Conservation (phyloP, 2,797 vertebrate genomes). For the Neosilurus hyrtlii region DNA sequence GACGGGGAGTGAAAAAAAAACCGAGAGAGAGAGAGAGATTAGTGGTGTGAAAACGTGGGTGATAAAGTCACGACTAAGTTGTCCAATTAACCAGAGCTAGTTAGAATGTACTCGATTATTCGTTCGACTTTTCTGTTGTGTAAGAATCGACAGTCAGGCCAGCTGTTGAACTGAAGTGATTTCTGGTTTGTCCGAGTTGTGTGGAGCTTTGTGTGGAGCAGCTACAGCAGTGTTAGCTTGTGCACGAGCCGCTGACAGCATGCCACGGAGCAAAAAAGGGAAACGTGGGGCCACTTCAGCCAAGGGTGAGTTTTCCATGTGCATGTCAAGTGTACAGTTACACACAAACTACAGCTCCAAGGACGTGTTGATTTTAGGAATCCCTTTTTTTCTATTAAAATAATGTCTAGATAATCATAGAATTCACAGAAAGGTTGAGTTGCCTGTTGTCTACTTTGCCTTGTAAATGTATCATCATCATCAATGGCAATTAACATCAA, state of each 20-base stretch:
- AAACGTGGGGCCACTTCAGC: constrained; percentile 70
- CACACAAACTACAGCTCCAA: too few species aligned
- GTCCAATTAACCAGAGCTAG: neutral
- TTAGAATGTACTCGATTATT: neutral
- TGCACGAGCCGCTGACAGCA: constrained; percentile 53
- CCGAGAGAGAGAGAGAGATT: neutral
- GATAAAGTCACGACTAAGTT: constrained; percentile 36
- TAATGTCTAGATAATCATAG: neutral
- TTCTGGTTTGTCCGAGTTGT: neutral
- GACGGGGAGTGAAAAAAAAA: neutral
- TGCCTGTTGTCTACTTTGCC: neutral
- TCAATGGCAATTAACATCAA: neutral
- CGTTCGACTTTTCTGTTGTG: neutral
- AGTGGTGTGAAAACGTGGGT: constrained; percentile 53
- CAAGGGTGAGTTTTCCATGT: constrained; percentile 70
- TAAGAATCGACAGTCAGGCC: neutral
- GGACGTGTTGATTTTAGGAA: neutral
- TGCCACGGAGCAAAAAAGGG: constrained; percentile 78
- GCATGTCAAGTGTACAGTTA: neutral
- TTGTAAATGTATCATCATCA: neutral
- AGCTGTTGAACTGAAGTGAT: neutral
- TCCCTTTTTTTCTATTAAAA: neutral
- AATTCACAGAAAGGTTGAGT: neutral
- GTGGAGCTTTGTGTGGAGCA: constrained; percentile 14
- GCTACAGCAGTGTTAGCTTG: constrained; percentile 31